phyloP scores from a whole-genome alignment of 92 coral and sea anemone genomes.

The Palythoa caribaeorum region DNA sequence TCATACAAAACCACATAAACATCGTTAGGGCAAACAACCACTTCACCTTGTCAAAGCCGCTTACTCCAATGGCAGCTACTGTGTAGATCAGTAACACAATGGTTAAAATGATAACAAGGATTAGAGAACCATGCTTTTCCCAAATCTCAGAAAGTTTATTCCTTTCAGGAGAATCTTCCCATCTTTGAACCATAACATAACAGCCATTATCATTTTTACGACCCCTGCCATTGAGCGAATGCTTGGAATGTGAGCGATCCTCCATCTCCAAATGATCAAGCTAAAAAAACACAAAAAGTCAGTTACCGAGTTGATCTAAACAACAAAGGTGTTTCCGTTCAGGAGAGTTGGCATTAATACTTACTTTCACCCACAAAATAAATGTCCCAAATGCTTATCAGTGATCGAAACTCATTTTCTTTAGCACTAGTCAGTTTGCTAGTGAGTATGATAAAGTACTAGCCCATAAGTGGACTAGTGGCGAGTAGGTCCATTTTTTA shows the following conservation, averaged over 20 bases:
- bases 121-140: constrained; percentile 68
- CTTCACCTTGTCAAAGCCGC: constrained; percentile 89
- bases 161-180: constrained; percentile 74
- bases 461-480: too few species aligned
- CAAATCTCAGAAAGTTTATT: constrained; percentile 58
- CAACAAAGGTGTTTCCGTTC: too few species aligned
- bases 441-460: too few species aligned
- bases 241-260: constrained; percentile 65
- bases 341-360: too few species aligned
- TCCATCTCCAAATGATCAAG: constrained; percentile 88
- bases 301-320: neutral
- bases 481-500: too few species aligned
- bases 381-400: too few species aligned
- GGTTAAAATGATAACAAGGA: constrained; percentile 48
- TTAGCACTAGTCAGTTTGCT: too few species aligned
- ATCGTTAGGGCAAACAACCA: constrained; percentile 82
- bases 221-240: constrained; percentile 59
- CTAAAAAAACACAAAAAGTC: constrained; percentile 19
- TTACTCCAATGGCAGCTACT: constrained; percentile 77
- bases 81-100: constrained; percentile 63
- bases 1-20: constrained; percentile 92
- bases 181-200: constrained; percentile 61
- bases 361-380: too few species aligned
- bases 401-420: too few species aligned
- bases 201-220: constrained; percentile 30